A percentile compares a stretch with the other conserved stretches of the same genome.
These are phyloP conservation scores for Saturnia japonica DNA, from an alignment of 2,888 invertebrate genomes.

Conservation along the genomic window DNA sequence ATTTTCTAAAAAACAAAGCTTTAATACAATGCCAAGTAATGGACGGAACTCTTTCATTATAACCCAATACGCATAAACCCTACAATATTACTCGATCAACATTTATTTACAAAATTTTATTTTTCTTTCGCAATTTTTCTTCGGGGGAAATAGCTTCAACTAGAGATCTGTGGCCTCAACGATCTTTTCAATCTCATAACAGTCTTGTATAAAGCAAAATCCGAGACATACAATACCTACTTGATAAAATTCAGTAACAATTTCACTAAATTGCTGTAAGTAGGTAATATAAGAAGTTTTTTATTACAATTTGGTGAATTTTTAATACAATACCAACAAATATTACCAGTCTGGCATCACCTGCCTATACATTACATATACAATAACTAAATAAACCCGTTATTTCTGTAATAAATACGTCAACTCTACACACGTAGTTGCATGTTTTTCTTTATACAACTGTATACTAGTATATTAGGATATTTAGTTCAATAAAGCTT, in stretches of 20 bases:
- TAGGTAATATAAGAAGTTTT: too few relatives aligned
- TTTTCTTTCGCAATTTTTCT: background rate
- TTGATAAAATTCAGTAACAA: background rate
- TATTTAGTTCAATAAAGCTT: background rate
- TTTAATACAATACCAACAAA: background rate
- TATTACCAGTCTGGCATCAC: background rate
- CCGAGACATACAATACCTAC: too few relatives aligned
- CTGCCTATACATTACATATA: background rate
- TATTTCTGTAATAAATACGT: too few relatives aligned
- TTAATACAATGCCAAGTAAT: constrained; percentile 19
- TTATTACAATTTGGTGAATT: too few relatives aligned
- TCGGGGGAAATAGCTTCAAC: background rate
- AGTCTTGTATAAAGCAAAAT: background rate
- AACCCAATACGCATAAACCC: background rate
- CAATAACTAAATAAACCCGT: too few relatives aligned
- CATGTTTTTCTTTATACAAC: background rate
- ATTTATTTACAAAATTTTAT: background rate
- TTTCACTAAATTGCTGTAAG: background rate
- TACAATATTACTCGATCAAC: background rate
- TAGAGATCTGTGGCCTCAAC: too few relatives aligned
- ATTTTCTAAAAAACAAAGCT: constrained; percentile 15
- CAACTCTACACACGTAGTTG: background rate
- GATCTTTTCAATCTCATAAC: background rate
- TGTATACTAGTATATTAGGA: background rate
- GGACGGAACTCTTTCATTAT: constrained; percentile 20